These are phyloP conservation scores for Tragelaphus scriptus DNA, from an alignment of 2,113 vertebrate species.

Conservation along the genomic window DNA sequence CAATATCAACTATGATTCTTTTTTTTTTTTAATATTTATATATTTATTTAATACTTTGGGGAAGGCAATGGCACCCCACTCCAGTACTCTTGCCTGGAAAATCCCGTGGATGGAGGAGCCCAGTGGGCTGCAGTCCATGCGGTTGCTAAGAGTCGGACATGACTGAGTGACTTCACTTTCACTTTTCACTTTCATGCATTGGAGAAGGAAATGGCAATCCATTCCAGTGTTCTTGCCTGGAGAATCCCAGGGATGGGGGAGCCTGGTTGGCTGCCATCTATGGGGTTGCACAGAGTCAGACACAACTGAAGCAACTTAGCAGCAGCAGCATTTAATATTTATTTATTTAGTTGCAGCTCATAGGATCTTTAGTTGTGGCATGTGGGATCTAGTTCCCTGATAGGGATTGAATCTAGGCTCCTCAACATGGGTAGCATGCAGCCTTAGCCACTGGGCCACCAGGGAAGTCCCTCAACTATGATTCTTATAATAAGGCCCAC, in stretches of 20 bases:
- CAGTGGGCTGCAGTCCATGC: rapidly evolving
- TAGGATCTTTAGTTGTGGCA: neutral
- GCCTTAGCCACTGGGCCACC: neutral
- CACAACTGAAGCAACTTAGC: rapidly evolving
- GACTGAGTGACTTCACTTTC: neutral
- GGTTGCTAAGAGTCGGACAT: rapidly evolving
- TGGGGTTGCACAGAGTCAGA: neutral
- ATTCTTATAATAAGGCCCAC: neutral
- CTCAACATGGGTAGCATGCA: neutral
- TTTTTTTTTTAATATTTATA: neutral
- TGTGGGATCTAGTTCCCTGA: neutral
- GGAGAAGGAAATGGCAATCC: neutral
- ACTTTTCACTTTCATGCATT: neutral
- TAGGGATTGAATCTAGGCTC: neutral
- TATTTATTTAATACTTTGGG: neutral
- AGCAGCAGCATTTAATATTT: neutral
- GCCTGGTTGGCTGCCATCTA: rapidly evolving
- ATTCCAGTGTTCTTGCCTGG: neutral
- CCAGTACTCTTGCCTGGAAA: neutral
- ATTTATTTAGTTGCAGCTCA: neutral
- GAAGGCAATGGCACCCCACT: neutral
- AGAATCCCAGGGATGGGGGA: neutral
- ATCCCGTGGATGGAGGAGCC: neutral
- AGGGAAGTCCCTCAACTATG: neutral
- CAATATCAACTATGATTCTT: neutral